Base-by-base conservation (phyloP, 2,113 vertebrate genomes). In the Platycercus adscitus region DNA sequence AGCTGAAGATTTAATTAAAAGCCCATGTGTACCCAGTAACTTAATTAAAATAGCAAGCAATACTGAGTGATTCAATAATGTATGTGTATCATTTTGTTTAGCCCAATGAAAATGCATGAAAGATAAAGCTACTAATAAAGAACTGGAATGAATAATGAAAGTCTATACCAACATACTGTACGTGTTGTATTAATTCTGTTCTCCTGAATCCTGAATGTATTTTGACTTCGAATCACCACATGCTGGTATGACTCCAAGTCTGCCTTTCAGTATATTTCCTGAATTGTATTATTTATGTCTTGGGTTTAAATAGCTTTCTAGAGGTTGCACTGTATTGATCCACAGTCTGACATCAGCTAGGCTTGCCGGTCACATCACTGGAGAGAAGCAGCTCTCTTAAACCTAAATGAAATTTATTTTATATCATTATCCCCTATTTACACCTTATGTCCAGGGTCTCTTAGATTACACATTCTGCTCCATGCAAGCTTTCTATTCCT, bases 1-100 rank as follows among this genome's bases (percentile, higher is more conserved):
- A 97, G 88, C 55, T 86, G 43, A 86, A 11, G 35, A 93, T 97
- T 97, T 97, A 98, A 97, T 96, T 97, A 97, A 96, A 97, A 88
- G 70, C 73, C 73, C 58, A 96, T 92, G 72, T 29, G 41, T 88
- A 95, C 66, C 50, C 95, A 95, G 84, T 88, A 96, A 96, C 85
- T 95, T 95, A 96, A 97, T 97, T 96, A 97, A 95, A 97, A 83
- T 11, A 96, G 73, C 58, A 97, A 94, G 90, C 91, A 97, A 85
- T 77, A 86, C 31, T 7, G 18, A 81, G 72, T 60, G 89, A 79
- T 92, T 88, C 95, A 88, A 96, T 94, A 93, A 91, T 87, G 85
- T 66, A 88, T 82, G 52, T 81, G 43, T 78, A 78, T 41, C 65
- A 75, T 71, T 91, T 85, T 65, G 63, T 66, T 79, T 53, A 85